These are phyloP conservation scores for Strix uralensis DNA, from an alignment of 2,113 vertebrate species.

Conservation along the genomic window DNA sequence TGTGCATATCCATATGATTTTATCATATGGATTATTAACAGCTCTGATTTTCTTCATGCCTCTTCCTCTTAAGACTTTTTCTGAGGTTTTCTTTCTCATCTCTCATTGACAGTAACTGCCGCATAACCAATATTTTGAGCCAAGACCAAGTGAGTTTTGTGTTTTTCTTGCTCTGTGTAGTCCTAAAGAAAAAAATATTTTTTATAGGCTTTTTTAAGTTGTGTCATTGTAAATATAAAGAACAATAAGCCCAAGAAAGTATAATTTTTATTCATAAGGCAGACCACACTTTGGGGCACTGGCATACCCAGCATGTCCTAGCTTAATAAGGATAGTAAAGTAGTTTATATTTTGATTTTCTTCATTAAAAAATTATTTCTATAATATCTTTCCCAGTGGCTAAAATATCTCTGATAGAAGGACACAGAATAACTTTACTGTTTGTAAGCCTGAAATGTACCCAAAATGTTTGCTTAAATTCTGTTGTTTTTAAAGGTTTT, in stretches of 20 bases:
- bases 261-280: background rate
- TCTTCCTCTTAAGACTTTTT: background rate
- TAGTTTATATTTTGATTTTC: background rate
- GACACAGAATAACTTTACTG: background rate
- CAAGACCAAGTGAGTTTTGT: accelerated
- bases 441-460: background rate
- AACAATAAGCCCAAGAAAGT: background rate
- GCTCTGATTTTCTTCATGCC: background rate
- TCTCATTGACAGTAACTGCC: background rate
- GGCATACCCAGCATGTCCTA: background rate
- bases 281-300: background rate
- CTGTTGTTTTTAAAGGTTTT: background rate
- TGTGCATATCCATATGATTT: background rate
- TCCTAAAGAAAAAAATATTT: background rate
- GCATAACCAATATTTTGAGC: background rate
- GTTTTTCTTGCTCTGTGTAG: background rate
- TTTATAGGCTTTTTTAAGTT: background rate
- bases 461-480: background rate
- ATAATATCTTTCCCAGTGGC: background rate
- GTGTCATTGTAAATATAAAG: background rate
- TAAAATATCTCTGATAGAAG: background rate
- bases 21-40: background rate
- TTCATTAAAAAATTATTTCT: background rate
- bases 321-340: background rate
- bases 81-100: background rate